Conservation (phyloP, 1,140 invertebrate genomes). For the Drosophila teissieri region DNA sequence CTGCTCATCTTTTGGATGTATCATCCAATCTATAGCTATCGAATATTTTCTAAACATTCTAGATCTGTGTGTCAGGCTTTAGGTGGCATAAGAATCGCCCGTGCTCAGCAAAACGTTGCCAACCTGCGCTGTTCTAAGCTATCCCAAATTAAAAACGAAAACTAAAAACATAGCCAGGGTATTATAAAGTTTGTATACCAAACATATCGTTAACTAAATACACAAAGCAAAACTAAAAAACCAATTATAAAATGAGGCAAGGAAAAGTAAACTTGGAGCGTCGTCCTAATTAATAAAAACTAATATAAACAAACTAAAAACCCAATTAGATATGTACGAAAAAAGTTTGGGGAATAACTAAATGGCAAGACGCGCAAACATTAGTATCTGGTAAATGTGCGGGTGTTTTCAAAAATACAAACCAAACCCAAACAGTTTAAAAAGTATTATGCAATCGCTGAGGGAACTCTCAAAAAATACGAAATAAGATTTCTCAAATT, state of each 20-base stretch:
- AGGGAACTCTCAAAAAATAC: constrained; percentile 19
- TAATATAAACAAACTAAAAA: constrained; percentile 18
- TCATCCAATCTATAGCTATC: constrained; percentile 11
- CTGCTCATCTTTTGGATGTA: neutral
- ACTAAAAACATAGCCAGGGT: constrained; percentile 61
- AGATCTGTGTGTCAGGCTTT: constrained; percentile 35
- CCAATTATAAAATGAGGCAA: constrained; percentile 32
- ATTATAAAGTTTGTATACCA: constrained; percentile 80
- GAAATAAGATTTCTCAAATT: neutral
- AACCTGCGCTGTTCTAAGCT: constrained; percentile 51
- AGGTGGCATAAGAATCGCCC: constrained; percentile 38
- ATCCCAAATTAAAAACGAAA: constrained; percentile 32
- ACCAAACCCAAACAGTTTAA: constrained; percentile 26
- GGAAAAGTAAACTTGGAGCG: constrained; percentile 29
- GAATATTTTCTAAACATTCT: constrained; percentile 13
- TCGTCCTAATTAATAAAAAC: constrained; percentile 37
- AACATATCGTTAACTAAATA: constrained; percentile 80
- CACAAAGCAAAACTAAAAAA: constrained; percentile 57
- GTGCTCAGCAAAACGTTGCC: constrained; percentile 50
- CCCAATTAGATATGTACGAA: constrained; percentile 67
- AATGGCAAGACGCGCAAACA: constrained; percentile 21
- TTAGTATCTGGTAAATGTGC: constrained; percentile 8
- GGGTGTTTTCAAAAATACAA: constrained; percentile 18
- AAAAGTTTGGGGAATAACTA: constrained; percentile 35
- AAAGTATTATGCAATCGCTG: constrained; percentile 51